phyloP scores from a whole-genome alignment of 1,140 invertebrate species.

The Saccostrea glomerata region DNA sequence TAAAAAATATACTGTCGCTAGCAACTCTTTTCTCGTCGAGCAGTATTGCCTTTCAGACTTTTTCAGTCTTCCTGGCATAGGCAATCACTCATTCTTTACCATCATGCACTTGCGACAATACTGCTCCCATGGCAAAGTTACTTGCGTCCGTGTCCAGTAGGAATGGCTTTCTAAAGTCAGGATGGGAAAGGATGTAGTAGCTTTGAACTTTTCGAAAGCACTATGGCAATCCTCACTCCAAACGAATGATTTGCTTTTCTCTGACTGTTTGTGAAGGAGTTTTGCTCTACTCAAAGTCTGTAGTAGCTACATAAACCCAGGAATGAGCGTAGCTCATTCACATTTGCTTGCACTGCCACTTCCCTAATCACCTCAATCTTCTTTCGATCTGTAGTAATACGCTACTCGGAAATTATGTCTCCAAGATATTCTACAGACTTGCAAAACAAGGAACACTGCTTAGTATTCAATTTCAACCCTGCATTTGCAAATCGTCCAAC shows the following conservation, averaged over 20 bases:
- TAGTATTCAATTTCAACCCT: no score
- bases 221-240: slow-evolving; percentile 38
- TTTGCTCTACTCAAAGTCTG: slow-evolving; percentile 39
- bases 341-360: not conserved
- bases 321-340: slow-evolving; percentile 7
- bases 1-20: slow-evolving; percentile 33
- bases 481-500: no score
- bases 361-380: slow-evolving; percentile 5
- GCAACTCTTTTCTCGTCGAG: slow-evolving; percentile 54
- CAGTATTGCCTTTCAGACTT: slow-evolving; percentile 46
- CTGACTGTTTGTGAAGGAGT: slow-evolving; percentile 9
- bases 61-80: slow-evolving; percentile 36
- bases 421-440: slow-evolving; percentile 18
- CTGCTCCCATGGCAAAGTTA: no score
- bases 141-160: slow-evolving; percentile 51
- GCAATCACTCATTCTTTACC: slow-evolving; percentile 32
- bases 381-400: not conserved
- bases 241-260: slow-evolving; percentile 25
- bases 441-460: not conserved
- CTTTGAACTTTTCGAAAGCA: no score
- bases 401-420: not conserved
- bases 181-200: slow-evolving; percentile 46
- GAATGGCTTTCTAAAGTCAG: slow-evolving; percentile 37
- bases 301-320: slow-evolving; percentile 45
- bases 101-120: slow-evolving; percentile 62